phyloP scores from a whole-genome alignment of 2,797 vertebrate genomes.

The Mastacembelus armatus region DNA sequence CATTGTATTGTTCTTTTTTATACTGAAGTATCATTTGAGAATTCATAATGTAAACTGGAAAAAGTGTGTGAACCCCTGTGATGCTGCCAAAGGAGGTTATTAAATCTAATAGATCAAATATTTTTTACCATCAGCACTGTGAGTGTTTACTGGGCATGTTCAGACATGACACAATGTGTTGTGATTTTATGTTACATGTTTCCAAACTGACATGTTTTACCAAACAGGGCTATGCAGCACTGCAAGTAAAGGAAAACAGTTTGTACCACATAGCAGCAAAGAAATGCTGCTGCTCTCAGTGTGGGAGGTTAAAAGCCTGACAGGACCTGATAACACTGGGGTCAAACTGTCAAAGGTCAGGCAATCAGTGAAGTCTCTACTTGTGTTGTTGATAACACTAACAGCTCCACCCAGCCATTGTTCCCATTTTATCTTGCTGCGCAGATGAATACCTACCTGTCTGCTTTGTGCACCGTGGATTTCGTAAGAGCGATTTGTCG shows the following conservation, averaged over 20 bases:
- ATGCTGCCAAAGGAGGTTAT: too few species aligned
- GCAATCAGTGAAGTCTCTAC: not conserved
- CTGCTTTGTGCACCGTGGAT: not conserved
- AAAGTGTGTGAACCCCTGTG: too few species aligned
- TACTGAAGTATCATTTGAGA: too few species aligned
- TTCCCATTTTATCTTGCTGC: not conserved
- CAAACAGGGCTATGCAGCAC: too few species aligned
- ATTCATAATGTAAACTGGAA: too few species aligned
- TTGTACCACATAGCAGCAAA: too few species aligned
- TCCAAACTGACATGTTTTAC: not conserved
- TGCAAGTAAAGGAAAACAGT: too few species aligned
- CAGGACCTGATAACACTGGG: slow-evolving; percentile 2
- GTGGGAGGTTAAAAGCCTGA: not conserved
- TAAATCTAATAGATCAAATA: too few species aligned
- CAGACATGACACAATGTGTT: too few species aligned
- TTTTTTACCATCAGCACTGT: too few species aligned
- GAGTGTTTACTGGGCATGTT: too few species aligned
- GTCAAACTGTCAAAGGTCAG: slow-evolving; percentile 15
- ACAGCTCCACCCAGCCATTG: not conserved
- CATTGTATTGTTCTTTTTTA: too few species aligned
- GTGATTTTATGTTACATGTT: not conserved
- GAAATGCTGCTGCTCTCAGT: not conserved
- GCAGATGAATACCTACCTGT: not conserved
- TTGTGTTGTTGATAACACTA: not conserved
- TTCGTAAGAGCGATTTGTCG: slow-evolving; percentile 42